Base-by-base conservation (phyloP, 2,113 vertebrate species). In the Tyrannus savana region DNA sequence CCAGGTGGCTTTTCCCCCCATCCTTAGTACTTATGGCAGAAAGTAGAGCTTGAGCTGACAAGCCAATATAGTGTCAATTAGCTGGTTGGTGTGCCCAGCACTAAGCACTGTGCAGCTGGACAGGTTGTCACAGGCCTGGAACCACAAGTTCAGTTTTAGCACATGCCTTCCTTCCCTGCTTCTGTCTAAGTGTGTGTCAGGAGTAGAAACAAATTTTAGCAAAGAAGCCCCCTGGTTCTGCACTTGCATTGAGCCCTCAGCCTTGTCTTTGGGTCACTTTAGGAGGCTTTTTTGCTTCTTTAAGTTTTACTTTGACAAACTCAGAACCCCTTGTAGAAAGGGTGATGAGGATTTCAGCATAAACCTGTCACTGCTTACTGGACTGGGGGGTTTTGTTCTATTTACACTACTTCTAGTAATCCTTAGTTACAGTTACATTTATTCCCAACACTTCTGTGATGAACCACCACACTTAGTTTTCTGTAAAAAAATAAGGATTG, bases 41-140 rank as follows among this genome's bases (percentile, higher is more conserved):
- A 74, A 71, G 23, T 21, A 72, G 19, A 68, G 64, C 87, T 75
- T 23, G 69, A 55, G 35, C 53, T 91, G 87, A 71, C 85, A 82
- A 85, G 82, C 42, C 82, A 80, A 47, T 91, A 60, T 85, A 11
- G 41, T 75, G 76, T 79, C 94, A 87, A 53, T 95, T 72, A 78
- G 49, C 41, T 64, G 93, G 25, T 6, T 55, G 62, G 75, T 74
- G 58, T 71, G 53, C 35, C 63, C 73, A 58, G 7, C 0, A 10
- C 35, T 84, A 25, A 60, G 49, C 6, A 19, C 6, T 23, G 27
- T 68, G 59, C 60, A 84, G 80, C 68, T 24, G 12, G 74, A 69
- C 10, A 22, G 73, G 28, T 4, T n/a, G 30, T 6, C 64, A 33
- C 25, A 39, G 52, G 31, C 44, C 50, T 71, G 85, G 71, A 89